Conservation (phyloP, 2,113 vertebrate species). For the Myiagra hebetior region DNA sequence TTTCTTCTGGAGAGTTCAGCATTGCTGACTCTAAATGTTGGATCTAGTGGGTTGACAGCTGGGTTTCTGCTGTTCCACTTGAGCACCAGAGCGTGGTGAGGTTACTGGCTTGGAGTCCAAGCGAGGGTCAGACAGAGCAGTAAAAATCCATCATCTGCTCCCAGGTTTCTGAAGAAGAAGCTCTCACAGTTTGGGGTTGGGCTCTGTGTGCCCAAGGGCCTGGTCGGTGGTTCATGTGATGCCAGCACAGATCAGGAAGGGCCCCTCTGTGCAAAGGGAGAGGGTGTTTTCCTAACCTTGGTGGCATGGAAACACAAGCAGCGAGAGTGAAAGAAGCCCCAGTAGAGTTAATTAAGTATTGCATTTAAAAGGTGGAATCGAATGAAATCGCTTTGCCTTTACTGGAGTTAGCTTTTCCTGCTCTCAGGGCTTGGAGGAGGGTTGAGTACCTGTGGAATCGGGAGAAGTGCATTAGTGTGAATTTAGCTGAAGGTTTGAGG, state of each 20-base stretch:
- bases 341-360: constrained; percentile 24
- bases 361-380: not conserved
- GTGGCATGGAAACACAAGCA: constrained; percentile 12
- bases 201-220: not conserved
- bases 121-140: not conserved
- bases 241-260: not conserved
- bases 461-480: not conserved
- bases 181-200: not conserved
- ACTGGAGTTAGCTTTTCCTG: not conserved
- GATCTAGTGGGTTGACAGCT: not conserved
- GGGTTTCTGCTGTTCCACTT: not conserved
- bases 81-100: not conserved
- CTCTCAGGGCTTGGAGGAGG: not conserved
- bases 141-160: not conserved
- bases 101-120: not conserved
- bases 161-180: not conserved
- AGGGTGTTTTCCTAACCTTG: not conserved
- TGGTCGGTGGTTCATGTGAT: not conserved
- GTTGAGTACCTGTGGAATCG: not conserved
- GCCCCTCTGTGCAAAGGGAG: not conserved
- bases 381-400: not conserved
- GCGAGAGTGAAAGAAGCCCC: not conserved
- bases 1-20: not conserved
- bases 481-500: not conserved
- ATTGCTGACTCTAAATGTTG: not conserved